phyloP scores from a whole-genome alignment of 2,113 vertebrate species.

The Morone chrysops region DNA sequence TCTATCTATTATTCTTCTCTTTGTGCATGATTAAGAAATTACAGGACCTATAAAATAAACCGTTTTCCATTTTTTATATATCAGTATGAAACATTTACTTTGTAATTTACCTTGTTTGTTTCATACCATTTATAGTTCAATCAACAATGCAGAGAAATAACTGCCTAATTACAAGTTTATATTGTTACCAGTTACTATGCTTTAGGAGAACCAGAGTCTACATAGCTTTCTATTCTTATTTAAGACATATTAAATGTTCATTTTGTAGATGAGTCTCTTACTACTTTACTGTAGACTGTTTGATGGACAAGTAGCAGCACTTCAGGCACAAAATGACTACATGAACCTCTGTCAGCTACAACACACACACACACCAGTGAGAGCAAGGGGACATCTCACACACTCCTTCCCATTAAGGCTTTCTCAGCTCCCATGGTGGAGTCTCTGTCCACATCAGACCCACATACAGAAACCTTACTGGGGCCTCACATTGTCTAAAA shows the following conservation, averaged over 20 bases:
- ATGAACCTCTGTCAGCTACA: slow-evolving; percentile 47
- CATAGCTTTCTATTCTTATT: not conserved
- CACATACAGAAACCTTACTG: slow-evolving; percentile 40
- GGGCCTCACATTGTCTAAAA: slow-evolving; percentile 64
- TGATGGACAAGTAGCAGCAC: slow-evolving; percentile 36
- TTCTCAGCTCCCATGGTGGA: slow-evolving; percentile 23
- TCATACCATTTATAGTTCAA: too few species aligned
- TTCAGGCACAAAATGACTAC: slow-evolving; percentile 42
- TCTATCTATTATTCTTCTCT: too few species aligned
- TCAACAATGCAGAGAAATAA: not conserved
- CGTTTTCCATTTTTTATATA: not conserved
- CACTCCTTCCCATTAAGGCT: slow-evolving; percentile 22
- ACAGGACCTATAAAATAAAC: not conserved
- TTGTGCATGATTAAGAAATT: not conserved
- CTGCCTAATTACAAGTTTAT: not conserved
- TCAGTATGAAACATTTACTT: too few species aligned
- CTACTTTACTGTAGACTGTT: not conserved
- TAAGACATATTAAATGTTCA: not conserved
- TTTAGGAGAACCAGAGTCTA: not conserved
- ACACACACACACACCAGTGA: slow-evolving; percentile 15
- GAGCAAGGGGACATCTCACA: slow-evolving; percentile 23
- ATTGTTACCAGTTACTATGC: not conserved
- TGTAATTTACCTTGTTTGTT: too few species aligned
- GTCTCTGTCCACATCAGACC: slow-evolving; percentile 42
- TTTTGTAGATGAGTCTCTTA: not conserved